Base-by-base conservation (phyloP, 2,888 invertebrate genomes). In the Noctua fimbriata region DNA sequence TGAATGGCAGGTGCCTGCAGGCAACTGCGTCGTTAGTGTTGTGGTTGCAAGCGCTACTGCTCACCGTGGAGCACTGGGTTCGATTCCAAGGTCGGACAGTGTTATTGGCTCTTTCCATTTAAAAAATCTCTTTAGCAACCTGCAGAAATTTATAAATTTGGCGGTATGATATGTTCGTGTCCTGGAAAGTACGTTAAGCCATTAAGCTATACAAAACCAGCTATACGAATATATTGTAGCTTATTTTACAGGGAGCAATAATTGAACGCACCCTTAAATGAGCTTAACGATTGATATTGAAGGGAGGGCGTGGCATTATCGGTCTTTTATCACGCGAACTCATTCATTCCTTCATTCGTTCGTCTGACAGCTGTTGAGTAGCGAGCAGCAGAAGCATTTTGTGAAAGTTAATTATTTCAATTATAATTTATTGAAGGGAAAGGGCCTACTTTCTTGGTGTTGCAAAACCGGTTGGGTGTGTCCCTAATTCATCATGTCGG, bases 401-500 rank as follows among this genome's bases (percentile, higher is more conserved):
- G 88, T 80, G 88, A 89, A 88, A 90, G 87, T 84, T 89, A 90
- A 92, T 92, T 92, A 82, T 86, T 84, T 89, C 88, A 90, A 90
- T 86, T 88, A 82, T 84, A 84, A 87, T 91, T 86, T 41, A 86
- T 86, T 89, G 76, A 89, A 90, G 89, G 90, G 90, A 92, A 92
- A 93, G 89, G 86, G 86, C 84, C 89, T 84, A 89, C 91, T 91
- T 91, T 92, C 92, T 91, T 87, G 76, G 76, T 82, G 86, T 89
- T 89, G 89, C 75, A 69, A 85, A 94, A 94, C 93, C 91, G 91
- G 94, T 93, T 92, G 66, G 82, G 78, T 88, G 78, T 90, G 91
- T 73, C 87, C 87, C 79, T 89, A 90, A 91, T 91, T 90, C 87
- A 93, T 91, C 92, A 97, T 96, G 96, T 93, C 96, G 85, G 96